Evolutionary conservation across 2,888 invertebrate genomes (phyloP), one percentile per base, ranked within the genome.

Genomic region (Drosophila robusta): DNA sequence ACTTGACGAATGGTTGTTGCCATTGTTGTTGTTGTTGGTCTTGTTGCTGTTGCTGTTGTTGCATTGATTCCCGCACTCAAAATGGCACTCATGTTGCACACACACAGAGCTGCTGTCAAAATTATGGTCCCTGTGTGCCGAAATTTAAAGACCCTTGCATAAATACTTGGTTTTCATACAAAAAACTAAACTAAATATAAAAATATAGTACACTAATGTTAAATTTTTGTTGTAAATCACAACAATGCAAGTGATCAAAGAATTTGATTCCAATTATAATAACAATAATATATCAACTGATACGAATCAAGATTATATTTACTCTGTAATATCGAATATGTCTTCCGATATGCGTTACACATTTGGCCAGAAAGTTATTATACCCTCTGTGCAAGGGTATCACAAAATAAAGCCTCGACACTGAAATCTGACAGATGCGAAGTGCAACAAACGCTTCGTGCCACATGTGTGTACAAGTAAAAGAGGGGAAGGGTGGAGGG

Each of bases 381-480:
- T 12, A 12, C 12, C 1, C 12, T 34, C 11, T 34, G 4, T 34
- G 11, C 12, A 34, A 34, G 34, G 12, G 34, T 12, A 34, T 34
- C 1, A 45, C 44, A 32, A 39, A 7, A 51, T 34, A 32, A 29
- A 65, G 61, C 57, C 70, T 78, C 83, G 83, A 79, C 83, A 83
- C 88, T 83, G 88, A 87, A 85, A 87, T 71, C 88, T 82, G 83
- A 83, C 83, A 83, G 77, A 76, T 79, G 83, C 77, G 77, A 88
- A 75, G 83, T 88, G 86, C 82, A 86, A 66, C 71, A 75, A 78
- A 77, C 68, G 76, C 62, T 63, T 82, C 76, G 66, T 72, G 73
- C 68, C 78, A 75, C 73, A 75, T 72, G 78, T 67, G 67, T 46
- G 38, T n/a, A n/a, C 46, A 34, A 45, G 42, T 18, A 38, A 12